Conservation (phyloP, 2,113 vertebrate genomes). For the Chaenogobius annularis region DNA sequence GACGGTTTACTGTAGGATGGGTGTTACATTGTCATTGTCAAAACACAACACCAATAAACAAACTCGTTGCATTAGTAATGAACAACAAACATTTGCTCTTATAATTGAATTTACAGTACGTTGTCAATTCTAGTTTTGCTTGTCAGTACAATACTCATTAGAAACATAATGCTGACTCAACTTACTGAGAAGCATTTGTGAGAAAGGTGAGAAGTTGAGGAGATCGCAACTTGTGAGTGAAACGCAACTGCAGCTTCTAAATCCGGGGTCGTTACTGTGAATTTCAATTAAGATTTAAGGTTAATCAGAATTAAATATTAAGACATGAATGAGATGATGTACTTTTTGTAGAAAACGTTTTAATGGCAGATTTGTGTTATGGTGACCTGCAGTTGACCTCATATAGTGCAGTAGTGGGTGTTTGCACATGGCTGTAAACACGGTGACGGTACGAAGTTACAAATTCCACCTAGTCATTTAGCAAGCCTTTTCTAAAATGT, state of each 20-base stretch:
- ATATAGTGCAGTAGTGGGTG: background rate
- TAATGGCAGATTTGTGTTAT: background rate
- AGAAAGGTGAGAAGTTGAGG: constrained; percentile 22
- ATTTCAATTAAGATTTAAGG: background rate
- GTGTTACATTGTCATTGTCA: too few relatives aligned
- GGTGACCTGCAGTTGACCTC: background rate
- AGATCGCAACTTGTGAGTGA: constrained; percentile 4
- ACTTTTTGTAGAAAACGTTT: background rate
- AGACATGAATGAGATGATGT: background rate
- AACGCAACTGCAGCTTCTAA: constrained; percentile 17
- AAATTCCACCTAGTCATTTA: background rate
- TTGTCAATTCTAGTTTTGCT: background rate
- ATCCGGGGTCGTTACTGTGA: background rate
- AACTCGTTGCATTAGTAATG: too few relatives aligned
- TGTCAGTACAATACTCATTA: background rate
- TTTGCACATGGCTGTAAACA: background rate
- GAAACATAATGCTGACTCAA: constrained; percentile 11
- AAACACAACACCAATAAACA: too few relatives aligned
- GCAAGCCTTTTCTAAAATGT: background rate
- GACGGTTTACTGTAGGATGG: too few relatives aligned
- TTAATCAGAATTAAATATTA: background rate
- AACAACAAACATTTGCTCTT: background rate
- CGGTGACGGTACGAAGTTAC: background rate
- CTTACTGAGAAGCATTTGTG: constrained; percentile 16
- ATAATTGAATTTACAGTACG: background rate